Evolutionary conservation across 2,797 vertebrate species (phyloP).

Genomic region (Cetoscarus ocellatus): DNA sequence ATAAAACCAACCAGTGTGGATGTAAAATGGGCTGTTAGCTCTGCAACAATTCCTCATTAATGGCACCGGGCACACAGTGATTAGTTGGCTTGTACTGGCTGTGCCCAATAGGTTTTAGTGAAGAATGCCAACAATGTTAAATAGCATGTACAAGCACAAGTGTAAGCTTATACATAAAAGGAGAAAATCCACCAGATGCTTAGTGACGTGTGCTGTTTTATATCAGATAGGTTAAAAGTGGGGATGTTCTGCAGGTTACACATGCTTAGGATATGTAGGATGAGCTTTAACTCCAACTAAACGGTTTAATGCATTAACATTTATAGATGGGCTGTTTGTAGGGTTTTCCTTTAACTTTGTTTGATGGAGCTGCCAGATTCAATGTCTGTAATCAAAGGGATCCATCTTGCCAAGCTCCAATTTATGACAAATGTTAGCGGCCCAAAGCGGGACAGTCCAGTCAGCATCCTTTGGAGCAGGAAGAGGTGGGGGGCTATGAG

Average conservation of each 20-base stretch:
- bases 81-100: conserved; percentile 60
- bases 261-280: background rate
- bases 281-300: too few species aligned
- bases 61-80: conserved; percentile 38
- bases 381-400: too few species aligned
- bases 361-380: too few species aligned
- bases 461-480: too few species aligned
- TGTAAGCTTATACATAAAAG: conserved; percentile 22
- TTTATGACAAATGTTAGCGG: too few species aligned
- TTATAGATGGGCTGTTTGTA: too few species aligned
- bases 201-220: conserved; percentile 17
- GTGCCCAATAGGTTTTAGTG: conserved; percentile 54
- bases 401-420: too few species aligned
- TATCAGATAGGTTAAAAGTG: conserved; percentile 24
- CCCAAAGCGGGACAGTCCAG: too few species aligned
- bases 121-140: conserved; percentile 43
- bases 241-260: conserved; percentile 1
- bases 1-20: conserved; percentile 41
- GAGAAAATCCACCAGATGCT: conserved; percentile 23
- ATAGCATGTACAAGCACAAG: conserved; percentile 31
- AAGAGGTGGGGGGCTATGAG: too few species aligned
- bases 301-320: background rate
- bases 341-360: too few species aligned
- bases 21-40: conserved; percentile 58
- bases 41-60: conserved; percentile 56